Evolutionary conservation across 2,797 vertebrate species (phyloP), one percentile per base, ranked within the genome.

Genomic region (Phrynocephalus forsythii): DNA sequence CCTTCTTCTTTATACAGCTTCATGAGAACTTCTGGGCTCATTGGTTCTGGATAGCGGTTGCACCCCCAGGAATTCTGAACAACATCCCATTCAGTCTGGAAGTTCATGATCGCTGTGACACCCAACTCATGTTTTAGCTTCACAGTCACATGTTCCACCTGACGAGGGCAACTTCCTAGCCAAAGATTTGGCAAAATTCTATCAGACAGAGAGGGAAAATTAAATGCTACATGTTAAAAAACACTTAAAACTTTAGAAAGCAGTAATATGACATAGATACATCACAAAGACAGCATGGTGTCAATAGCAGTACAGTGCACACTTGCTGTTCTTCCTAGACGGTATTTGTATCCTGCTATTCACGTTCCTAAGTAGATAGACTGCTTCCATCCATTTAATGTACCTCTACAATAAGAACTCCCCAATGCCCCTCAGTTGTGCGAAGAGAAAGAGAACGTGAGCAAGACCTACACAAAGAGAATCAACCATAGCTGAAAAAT

Each of bases 121-220:
- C 98, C 98, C 94, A 99, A 88, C 76, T 99, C 99, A 0, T 98
- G 96, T 96, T 98, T 99, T 96, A 99, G 95, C 95, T 98, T 99
- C 82, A 99, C 92, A 0, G 98, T 99, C 91, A 99, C 97, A 0
- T 99, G 99, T 89, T 99, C 98, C 92, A 98, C 93, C 90, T 98
- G 98, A 77, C 98, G 98, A 87, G 99, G 99, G 87, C 99, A 99
- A 93, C 98, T 99, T 88, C 98, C 99, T 92, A 99, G 95, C 98
- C 98, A 99, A 91, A 99, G 94, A 87, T 97, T 97, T 1, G 98
- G 98, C 76, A 99, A 96, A 92, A 99, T 97, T 96, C 99, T 99
- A 91, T 84, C 68, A 88, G 77, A 68, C 88, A 93, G 79, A 93
- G 87, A 94, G 86, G 83, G 94, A 75, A 92, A 87, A 79, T 77